Evolutionary conservation across 2,113 vertebrate genomes (phyloP), one percentile per base, ranked within the genome.

Genomic region (Loxodonta africana): DNA sequence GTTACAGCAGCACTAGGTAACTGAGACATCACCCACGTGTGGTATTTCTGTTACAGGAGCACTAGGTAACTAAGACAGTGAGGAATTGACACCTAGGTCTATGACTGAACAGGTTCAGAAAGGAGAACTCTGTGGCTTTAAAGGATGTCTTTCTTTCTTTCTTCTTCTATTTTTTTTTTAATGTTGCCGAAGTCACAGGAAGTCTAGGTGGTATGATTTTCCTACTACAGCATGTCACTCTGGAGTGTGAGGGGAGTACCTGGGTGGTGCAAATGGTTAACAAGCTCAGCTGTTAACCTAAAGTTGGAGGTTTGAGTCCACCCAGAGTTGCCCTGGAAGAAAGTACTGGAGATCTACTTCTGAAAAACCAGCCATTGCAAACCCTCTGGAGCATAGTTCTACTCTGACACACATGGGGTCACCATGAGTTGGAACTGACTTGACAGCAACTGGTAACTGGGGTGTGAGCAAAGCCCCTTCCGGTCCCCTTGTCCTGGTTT

Each of bases 81-180:
- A 71, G 37, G 81, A 84, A 88, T 90, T 53, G 92, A 74, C 90
- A 83, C 93, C 37, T 30, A 48, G 97, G 90, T 96, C 97, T 95
- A 87, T 88, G 95, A 89, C 77, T 1, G 21, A 73, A 80, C 94
- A 95, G 81, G 92, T 51, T 87, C 28, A 57, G 81, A 37, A 80
- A 97, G 65, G 63, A 83, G 37, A 6, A 89, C 86, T 97, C 83
- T 94, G 95, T 91, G 94, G 88, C 69, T 63, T 76, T 33, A 76
- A 78, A 28, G 69, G 73, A 41, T 65, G 21, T 53, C 33, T 95
- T 73, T 73, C 91, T 51, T 14, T 77, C 57, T 30, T n/a, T 14
- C 8, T 2, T 20, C 25, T 15, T 15, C 9, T 46, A 1, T 76
- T 67, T 65, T 62, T 48, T 48, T 60, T 57, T 25, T 8, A 65